phyloP scores from a whole-genome alignment of 2,888 invertebrate species.

The Chloroclystis v-ata region DNA sequence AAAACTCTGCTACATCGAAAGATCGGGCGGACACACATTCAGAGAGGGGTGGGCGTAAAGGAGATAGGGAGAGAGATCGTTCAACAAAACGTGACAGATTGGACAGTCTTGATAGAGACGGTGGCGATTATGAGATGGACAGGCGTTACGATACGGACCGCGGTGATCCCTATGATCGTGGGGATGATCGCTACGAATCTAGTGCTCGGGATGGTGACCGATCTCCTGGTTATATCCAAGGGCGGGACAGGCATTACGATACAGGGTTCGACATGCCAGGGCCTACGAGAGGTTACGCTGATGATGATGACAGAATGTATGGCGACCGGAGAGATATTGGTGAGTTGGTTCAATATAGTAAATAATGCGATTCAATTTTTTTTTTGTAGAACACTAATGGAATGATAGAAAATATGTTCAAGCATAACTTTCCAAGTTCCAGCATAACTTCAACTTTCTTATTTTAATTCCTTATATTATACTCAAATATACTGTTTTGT shows the following conservation, averaged over 20 bases:
- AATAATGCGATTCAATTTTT: slow-evolving; percentile 19
- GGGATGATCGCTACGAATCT: slow-evolving; percentile 67
- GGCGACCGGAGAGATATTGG: slow-evolving; percentile 72
- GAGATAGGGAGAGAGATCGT: slow-evolving; percentile 71
- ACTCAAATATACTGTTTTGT: too few relatives aligned
- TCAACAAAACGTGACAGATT: slow-evolving; percentile 70
- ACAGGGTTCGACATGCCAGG: slow-evolving; percentile 66
- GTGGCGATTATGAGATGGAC: slow-evolving; percentile 69
- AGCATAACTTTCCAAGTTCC: too few relatives aligned
- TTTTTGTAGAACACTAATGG: not conserved
- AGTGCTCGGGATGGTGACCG: slow-evolving; percentile 60
- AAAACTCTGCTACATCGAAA: slow-evolving; percentile 67
- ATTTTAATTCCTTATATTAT: too few relatives aligned
- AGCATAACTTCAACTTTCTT: too few relatives aligned
- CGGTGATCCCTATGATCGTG: slow-evolving; percentile 73
- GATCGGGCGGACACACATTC: slow-evolving; percentile 69
- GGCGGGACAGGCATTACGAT: slow-evolving; percentile 71
- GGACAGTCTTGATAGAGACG: slow-evolving; percentile 69
- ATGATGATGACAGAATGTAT: slow-evolving; percentile 76
- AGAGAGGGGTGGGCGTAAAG: slow-evolving; percentile 69
- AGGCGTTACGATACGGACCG: slow-evolving; percentile 71
- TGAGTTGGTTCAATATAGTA: slow-evolving; percentile 31
- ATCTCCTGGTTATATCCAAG: slow-evolving; percentile 65
- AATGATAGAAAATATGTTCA: too few relatives aligned
- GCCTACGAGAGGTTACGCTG: slow-evolving; percentile 69